Conservation (phyloP, 2,113 vertebrate species). For the Noctilio leporinus region DNA sequence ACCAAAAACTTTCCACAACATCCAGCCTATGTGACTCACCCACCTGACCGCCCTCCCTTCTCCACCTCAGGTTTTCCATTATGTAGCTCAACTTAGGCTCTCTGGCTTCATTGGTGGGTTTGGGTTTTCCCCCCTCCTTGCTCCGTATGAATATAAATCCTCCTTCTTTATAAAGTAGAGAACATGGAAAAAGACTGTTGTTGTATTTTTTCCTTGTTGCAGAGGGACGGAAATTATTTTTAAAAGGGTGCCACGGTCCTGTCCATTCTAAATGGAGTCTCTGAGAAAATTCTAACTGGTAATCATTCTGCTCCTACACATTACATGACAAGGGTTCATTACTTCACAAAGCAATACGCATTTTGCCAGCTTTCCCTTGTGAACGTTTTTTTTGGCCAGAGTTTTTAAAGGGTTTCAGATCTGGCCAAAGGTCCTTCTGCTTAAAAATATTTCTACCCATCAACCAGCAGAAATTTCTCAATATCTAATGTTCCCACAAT, state of each 20-base stretch:
- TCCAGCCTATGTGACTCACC: neutral
- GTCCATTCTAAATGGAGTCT: neutral
- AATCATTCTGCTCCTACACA: neutral
- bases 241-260: neutral
- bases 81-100: neutral
- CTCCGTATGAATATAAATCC: neutral
- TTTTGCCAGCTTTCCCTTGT: neutral
- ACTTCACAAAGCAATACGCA: neutral
- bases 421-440: neutral
- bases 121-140: neutral
- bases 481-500: neutral
- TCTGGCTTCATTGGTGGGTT: neutral
- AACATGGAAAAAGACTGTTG: neutral
- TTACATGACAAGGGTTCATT: neutral
- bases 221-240: neutral
- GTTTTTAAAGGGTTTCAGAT: neutral
- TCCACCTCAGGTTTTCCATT: neutral
- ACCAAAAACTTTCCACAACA: neutral
- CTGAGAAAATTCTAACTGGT: neutral
- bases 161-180: neutral
- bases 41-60: neutral
- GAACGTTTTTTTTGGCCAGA: neutral
- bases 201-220: neutral
- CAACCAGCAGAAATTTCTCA: constrained; percentile 25
- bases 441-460: constrained; percentile 41